Base-by-base conservation (phyloP, 2,888 invertebrate genomes). In the Hydrotaea cyrtoneurina region DNA sequence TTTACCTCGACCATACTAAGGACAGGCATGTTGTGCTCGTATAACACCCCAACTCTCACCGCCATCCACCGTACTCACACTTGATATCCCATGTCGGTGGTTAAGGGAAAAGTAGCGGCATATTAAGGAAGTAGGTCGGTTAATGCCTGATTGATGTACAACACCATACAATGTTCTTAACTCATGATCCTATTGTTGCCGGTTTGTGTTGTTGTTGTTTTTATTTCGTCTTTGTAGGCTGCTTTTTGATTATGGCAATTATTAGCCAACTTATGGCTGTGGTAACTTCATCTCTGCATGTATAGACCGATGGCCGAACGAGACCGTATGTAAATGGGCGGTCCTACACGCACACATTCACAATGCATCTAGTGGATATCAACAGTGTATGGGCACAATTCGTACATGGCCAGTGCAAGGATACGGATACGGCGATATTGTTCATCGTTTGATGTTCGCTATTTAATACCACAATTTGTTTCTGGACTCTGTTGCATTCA, bases 81-180 rank as follows among this genome's bases (percentile, higher is more conserved):
- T 17, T 69, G 50, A 36, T 31, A 71, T 75, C 55, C 53, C 66
- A 71, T 36, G 55, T 13, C 50, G 19, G 23, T 39, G 78, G 55
- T 31, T 57, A 73, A 73, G 46, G 23, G 57, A n/a, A 76, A 76
- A 62, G 71, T 11, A 15, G 31, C 55, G 78, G 31, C 31, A 31
- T 78, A 57, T 71, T 64, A 55, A 53, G 59, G 74, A 75, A 78
- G 69, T 71, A 62, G 71, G 57, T 43, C 43, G 74, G 64, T 69
- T 64, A 74, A 81, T 53, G 55, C 31, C 21, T 78, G 78, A 84
- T 84, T 75, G 59, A 71, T 78, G 73, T 46, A 69, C n/a, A 43
- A 57, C 80, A 78, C 72, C 75, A 26, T 78, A 64, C 36, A 53
- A 64, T 71, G 8, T 79, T 26, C 17, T 53, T 21, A 21, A 43